Evolutionary conservation across 2,797 vertebrate genomes (phyloP), one percentile per base, ranked within the genome.

Genomic region (Acanthurus tractus): DNA sequence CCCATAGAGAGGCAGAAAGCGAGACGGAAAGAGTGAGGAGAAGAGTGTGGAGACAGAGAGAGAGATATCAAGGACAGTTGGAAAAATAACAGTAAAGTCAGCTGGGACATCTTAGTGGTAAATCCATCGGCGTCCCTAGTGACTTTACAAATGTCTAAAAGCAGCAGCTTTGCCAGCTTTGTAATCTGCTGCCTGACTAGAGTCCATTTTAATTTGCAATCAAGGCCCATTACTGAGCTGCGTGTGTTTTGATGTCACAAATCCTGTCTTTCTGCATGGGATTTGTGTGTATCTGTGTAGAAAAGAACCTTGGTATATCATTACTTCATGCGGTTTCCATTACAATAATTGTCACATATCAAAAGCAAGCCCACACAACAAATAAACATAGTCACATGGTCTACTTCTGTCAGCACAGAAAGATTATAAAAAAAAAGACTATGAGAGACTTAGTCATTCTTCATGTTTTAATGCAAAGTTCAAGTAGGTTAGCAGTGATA

Each of bases 61-160:
- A 22, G 65, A 59, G 65, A 57, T 68, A 86, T 82, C 76, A 81
- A 82, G 84, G 86, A 80, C 76, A 82, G 52, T 81, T 75, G 64
- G 81, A 78, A 61, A 85, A 79, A 75, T 84, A 72, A 77, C 70
- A 86, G 58, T 81, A 75, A 78, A 89, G 79, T 88, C 88, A 89
- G 83, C 81, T 76, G 88, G 85, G 83, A 82, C 20, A 54, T 73
- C 86, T 89, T 87, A 82, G 74, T 70, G 69, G 74, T 56, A 74
- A 89, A 90, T 87, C 83, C 80, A 88, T 73, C 36, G 67, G n/a
- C n/a, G 6, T 85, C 82, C 34, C 82, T 56, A 66, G 79, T 76
- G 84, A 84, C 62, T 81, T 83, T 48, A 65, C 77, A 78, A 76
- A 87, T 77, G 81, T 86, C 77, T 88, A 79, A 86, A 88, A 83